phyloP scores from a whole-genome alignment of 2,888 invertebrate species.

The Heliconius erato region DNA sequence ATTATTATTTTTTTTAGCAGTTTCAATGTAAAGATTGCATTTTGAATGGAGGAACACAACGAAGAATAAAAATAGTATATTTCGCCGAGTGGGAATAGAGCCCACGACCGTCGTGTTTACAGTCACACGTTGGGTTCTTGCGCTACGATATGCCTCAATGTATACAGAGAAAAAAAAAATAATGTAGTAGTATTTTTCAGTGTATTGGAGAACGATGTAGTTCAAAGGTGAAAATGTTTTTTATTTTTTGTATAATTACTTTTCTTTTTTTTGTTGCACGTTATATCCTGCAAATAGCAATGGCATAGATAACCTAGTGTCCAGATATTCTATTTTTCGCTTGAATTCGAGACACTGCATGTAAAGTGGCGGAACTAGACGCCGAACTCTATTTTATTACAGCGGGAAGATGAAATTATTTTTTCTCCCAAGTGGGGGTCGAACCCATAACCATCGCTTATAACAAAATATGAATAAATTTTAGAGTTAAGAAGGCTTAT shows the following conservation, averaged over 20 bases:
- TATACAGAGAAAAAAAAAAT: background rate
- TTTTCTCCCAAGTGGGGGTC: background rate
- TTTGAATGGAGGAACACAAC: no score
- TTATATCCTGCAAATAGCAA: background rate
- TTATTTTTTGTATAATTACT: background rate
- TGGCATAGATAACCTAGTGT: background rate
- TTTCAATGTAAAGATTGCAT: no score
- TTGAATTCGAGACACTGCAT: background rate
- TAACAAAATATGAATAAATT: background rate
- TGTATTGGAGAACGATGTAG: slow-evolving; percentile 62
- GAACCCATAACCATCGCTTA: background rate
- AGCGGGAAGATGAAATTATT: background rate
- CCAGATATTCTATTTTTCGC: background rate
- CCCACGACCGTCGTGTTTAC: background rate
- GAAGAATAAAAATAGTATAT: background rate
- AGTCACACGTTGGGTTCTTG: background rate
- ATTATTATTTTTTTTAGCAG: no score
- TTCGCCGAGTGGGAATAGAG: background rate
- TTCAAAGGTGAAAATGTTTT: slow-evolving; percentile 55
- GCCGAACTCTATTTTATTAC: background rate
- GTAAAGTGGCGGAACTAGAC: background rate
- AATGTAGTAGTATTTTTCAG: slow-evolving; percentile 52
- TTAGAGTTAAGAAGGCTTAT: no score
- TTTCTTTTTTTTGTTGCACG: no score
- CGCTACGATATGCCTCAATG: background rate